phyloP scores from a whole-genome alignment of 2,888 invertebrate species.

The Mythimna impura region DNA sequence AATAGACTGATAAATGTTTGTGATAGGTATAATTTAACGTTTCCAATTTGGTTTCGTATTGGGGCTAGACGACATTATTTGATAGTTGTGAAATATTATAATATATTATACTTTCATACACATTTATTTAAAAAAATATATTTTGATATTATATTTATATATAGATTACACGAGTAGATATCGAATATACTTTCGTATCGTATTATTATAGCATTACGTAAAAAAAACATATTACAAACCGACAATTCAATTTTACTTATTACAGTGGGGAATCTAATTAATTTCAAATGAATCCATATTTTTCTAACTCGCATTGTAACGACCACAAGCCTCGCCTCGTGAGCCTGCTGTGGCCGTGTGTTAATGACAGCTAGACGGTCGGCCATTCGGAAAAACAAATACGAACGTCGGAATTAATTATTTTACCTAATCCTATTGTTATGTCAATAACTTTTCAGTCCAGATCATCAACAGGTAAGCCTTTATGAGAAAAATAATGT shows the following conservation, averaged over 20 bases:
- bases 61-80: no score
- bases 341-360: conserved; percentile 11
- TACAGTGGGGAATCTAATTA: background rate
- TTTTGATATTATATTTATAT: no score
- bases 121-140: no score
- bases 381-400: conserved; percentile 4
- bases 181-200: no score
- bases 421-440: background rate
- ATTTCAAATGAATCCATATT: background rate
- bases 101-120: no score
- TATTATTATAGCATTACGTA: no score
- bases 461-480: background rate
- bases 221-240: no score
- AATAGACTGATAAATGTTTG: background rate
- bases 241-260: background rate
- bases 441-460: conserved; percentile 14
- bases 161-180: no score
- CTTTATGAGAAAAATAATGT: background rate
- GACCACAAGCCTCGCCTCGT: conserved; percentile 9
- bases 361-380: conserved; percentile 22
- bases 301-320: conserved; percentile 18
- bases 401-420: background rate
- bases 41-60: background rate
- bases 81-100: no score
- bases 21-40: background rate